These are phyloP conservation scores for Morone chrysops DNA, from an alignment of 2,113 vertebrate species.

Conservation along the genomic window DNA sequence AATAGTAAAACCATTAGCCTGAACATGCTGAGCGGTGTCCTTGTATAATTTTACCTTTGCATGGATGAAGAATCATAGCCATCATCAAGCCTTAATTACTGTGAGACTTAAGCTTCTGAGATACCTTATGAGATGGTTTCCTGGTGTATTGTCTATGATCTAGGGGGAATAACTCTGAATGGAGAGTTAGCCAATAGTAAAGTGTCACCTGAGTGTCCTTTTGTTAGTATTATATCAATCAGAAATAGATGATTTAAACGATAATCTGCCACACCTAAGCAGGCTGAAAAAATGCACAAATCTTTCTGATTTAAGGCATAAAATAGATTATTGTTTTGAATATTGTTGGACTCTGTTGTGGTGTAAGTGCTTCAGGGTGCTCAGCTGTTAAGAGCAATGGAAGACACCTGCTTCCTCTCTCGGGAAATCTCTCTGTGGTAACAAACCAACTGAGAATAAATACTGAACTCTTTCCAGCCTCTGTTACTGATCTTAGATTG, in stretches of 20 bases:
- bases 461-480: not conserved
- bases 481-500: no score
- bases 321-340: not conserved
- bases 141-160: not conserved
- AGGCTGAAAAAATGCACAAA: no score
- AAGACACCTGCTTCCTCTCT: not conserved
- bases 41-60: not conserved
- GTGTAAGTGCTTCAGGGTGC: not conserved
- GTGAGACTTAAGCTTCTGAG: not conserved
- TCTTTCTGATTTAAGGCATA: not conserved
- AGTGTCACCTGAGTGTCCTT: not conserved
- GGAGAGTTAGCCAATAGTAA: not conserved
- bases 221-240: not conserved
- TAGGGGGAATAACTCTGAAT: not conserved
- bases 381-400: not conserved
- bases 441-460: not conserved
- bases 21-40: not conserved
- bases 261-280: no score
- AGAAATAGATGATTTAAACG: no score
- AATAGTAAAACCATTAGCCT: not conserved
- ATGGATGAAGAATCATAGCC: not conserved
- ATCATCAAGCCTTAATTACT: not conserved
- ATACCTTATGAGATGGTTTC: not conserved
- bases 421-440: no score
- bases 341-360: not conserved